These are phyloP conservation scores for Epinephelus fuscoguttatus DNA, from an alignment of 2,113 vertebrate genomes.

Conservation along the genomic window DNA sequence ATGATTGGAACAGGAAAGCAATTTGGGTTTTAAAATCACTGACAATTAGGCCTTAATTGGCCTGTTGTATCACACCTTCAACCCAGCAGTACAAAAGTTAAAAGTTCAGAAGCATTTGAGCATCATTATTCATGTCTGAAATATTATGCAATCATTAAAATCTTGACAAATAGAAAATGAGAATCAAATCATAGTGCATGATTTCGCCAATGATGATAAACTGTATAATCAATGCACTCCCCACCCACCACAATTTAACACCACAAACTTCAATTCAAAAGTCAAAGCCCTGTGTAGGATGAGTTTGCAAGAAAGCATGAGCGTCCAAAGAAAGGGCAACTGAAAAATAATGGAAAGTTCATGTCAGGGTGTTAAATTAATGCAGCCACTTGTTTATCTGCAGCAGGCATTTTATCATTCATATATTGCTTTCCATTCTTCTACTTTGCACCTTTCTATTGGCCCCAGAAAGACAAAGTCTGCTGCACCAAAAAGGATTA, in stretches of 20 bases:
- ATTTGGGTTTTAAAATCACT: neutral
- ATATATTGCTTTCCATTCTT: constrained; percentile 41
- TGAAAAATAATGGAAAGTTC: constrained; percentile 49
- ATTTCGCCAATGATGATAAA: neutral
- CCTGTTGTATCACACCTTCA: neutral
- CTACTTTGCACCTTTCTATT: constrained; percentile 79
- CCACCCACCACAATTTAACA: constrained; percentile 49
- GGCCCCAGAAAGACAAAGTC: constrained; percentile 73
- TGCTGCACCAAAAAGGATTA: constrained; percentile 60
- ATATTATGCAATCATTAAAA: constrained; percentile 7
- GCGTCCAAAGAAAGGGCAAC: constrained; percentile 69
- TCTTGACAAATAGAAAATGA: neutral
- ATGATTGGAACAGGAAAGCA: neutral
- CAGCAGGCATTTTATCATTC: neutral
- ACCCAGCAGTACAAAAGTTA: neutral
- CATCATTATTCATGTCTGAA: neutral
- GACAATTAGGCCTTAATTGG: neutral
- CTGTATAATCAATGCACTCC: constrained; percentile 21
- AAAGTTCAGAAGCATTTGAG: neutral
- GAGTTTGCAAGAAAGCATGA: constrained; percentile 71
- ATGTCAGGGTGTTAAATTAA: neutral
- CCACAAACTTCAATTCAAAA: constrained; percentile 37
- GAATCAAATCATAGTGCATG: neutral
- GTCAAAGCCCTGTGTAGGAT: constrained; percentile 53
- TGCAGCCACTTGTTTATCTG: neutral